Evolutionary conservation across 1,140 invertebrate species (phyloP).

Genomic region (Artemia franciscana): DNA sequence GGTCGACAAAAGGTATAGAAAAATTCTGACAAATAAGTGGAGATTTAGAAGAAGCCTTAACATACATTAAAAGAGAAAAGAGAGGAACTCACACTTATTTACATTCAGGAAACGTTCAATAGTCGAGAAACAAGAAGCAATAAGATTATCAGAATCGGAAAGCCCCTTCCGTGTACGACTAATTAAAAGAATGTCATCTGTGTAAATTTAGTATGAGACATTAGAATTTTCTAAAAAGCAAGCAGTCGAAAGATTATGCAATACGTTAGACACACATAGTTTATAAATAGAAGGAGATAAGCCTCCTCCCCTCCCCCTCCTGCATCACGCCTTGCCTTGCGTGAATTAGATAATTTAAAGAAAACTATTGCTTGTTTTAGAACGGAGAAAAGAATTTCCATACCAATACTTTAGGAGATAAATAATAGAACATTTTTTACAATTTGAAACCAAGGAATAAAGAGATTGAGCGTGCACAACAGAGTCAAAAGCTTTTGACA

Average conservation of each 20-base stretch:
- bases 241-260: not conserved
- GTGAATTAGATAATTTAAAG: not conserved
- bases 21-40: not conserved
- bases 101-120: not conserved
- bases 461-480: too few species aligned
- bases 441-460: too few species aligned
- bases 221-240: not conserved
- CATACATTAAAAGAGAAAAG: too few species aligned
- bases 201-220: too few species aligned
- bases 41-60: not conserved
- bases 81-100: too few species aligned
- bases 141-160: not conserved
- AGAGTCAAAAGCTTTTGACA: too few species aligned
- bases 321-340: not conserved
- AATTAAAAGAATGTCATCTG: not conserved
- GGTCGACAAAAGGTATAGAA: not conserved
- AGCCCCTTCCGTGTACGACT: not conserved
- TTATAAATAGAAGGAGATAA: not conserved
- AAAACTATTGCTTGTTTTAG: not conserved
- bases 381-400: not conserved
- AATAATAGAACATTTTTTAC: too few species aligned
- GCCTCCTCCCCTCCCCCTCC: not conserved
- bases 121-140: not conserved
- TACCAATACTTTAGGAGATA: too few species aligned
- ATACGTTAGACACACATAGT: not conserved